Conservation (phyloP, 2,888 invertebrate genomes). For the Serrognathus titanus region DNA sequence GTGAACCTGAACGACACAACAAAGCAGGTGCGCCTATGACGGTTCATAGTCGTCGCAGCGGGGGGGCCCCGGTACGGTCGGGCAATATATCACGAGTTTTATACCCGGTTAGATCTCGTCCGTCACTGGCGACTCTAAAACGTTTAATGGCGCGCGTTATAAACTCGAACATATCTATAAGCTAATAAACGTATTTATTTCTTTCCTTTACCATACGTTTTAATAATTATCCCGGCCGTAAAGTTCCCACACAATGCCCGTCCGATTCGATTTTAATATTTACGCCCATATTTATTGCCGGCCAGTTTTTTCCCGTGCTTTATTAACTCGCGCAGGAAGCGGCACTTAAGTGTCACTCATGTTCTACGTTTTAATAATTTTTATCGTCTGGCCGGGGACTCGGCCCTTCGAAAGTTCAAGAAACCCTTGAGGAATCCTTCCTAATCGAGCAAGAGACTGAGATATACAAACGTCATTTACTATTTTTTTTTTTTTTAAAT, state of each 20-base stretch:
- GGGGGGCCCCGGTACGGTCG: not conserved
- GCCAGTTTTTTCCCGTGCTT: not conserved
- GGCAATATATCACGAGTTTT: not conserved
- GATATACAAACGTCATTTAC: too few relatives aligned
- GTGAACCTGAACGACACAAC: not conserved
- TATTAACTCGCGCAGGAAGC: not conserved
- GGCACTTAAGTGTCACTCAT: too few relatives aligned
- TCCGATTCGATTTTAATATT: constrained; percentile 1
- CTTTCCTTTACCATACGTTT: not conserved
- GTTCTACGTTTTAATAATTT: too few relatives aligned
- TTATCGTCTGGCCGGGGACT: too few relatives aligned
- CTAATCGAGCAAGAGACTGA: too few relatives aligned
- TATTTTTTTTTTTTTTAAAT: too few relatives aligned
- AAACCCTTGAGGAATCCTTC: too few relatives aligned
- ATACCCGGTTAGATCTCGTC: not conserved
- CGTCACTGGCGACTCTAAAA: not conserved
- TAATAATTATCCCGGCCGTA: constrained; percentile 1
- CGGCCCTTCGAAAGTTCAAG: too few relatives aligned
- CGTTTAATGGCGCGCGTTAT: constrained; percentile 2
- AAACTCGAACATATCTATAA: not conserved
- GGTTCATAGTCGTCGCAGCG: not conserved
- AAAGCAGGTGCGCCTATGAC: not conserved
- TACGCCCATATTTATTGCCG: not conserved
- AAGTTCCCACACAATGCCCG: constrained; percentile 1
- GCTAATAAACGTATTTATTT: not conserved